Percentiles rank a stretch among this genome's conserved stretches.
phyloP scores from a whole-genome alignment of 2,113 vertebrate genomes.

The Tringa solitaria region DNA sequence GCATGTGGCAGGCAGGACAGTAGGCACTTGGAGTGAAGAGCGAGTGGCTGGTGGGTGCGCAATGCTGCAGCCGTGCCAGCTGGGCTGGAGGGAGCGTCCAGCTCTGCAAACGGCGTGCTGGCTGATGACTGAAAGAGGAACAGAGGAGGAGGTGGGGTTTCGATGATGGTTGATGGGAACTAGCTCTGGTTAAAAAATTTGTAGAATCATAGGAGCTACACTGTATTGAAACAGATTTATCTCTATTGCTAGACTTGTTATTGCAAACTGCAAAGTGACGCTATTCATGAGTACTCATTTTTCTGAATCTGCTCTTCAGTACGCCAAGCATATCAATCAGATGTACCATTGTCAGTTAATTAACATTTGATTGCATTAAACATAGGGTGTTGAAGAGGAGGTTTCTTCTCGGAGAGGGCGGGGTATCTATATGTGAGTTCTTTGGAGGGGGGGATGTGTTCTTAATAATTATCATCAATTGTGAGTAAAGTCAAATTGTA shows the following conservation, averaged over 20 bases:
- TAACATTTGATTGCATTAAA: slow-evolving; percentile 63
- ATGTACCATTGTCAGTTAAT: slow-evolving; percentile 53
- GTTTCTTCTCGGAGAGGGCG: not conserved
- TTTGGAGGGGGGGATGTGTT: not conserved
- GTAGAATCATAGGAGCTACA: not conserved
- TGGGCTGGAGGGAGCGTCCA: not conserved
- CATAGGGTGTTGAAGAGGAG: slow-evolving; percentile 10
- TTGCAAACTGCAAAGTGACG: slow-evolving; percentile 15
- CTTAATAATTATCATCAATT: not conserved
- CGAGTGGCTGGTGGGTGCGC: not conserved
- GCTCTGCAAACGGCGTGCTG: not conserved
- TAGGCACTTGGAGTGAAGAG: not conserved
- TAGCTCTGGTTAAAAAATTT: slow-evolving; percentile 4
- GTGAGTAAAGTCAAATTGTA: not conserved
- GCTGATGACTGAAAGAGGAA: not conserved
- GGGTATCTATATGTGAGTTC: not conserved
- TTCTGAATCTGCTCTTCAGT: slow-evolving; percentile 39
- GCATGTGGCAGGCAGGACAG: not conserved
- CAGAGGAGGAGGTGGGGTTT: not conserved
- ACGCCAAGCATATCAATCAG: slow-evolving; percentile 58
- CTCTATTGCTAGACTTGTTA: slow-evolving; percentile 24
- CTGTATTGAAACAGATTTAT: slow-evolving; percentile 4
- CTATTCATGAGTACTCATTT: slow-evolving; percentile 45
- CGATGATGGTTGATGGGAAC: not conserved
- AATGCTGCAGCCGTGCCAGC: not conserved